A percentile compares a stretch with the other conserved stretches of the same genome.
These are phyloP conservation scores for Sminthurinus aureus DNA, from an alignment of 2,888 invertebrate species.

Conservation along the genomic window DNA sequence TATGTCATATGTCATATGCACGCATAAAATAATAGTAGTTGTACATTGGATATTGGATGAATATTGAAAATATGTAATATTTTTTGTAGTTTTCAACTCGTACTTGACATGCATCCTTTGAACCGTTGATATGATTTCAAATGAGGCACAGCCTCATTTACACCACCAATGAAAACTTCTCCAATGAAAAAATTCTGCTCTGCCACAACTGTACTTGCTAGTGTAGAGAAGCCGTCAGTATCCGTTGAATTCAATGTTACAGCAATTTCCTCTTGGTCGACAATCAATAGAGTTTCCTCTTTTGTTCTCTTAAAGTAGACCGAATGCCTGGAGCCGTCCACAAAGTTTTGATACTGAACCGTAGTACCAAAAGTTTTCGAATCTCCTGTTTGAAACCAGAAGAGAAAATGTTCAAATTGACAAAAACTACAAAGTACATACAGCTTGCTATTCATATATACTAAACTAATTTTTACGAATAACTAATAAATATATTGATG, in stretches of 20 bases:
- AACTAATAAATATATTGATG: too few species aligned
- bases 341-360: constrained; percentile 78
- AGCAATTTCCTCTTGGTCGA: constrained; percentile 60
- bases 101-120: constrained; percentile 89
- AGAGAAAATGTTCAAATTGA: neutral
- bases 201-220: constrained; percentile 67
- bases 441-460: neutral
- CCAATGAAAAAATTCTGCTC: constrained; percentile 61
- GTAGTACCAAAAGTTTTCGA: constrained; percentile 75
- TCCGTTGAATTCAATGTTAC: constrained; percentile 29
- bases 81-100: constrained; percentile 62
- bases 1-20: too few species aligned
- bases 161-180: constrained; percentile 86
- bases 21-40: neutral
- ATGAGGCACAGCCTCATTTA: constrained; percentile 79
- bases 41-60: neutral
- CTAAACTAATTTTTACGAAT: neutral
- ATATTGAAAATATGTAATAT: neutral
- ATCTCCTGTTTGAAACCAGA: constrained; percentile 72
- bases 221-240: constrained; percentile 59
- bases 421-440: neutral
- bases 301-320: constrained; percentile 74
- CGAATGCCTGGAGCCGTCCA: constrained; percentile 82
- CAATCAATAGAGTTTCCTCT: constrained; percentile 72
- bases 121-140: constrained; percentile 85